phyloP scores from a whole-genome alignment of 1,140 invertebrate genomes.

The Saxidomus purpurata region DNA sequence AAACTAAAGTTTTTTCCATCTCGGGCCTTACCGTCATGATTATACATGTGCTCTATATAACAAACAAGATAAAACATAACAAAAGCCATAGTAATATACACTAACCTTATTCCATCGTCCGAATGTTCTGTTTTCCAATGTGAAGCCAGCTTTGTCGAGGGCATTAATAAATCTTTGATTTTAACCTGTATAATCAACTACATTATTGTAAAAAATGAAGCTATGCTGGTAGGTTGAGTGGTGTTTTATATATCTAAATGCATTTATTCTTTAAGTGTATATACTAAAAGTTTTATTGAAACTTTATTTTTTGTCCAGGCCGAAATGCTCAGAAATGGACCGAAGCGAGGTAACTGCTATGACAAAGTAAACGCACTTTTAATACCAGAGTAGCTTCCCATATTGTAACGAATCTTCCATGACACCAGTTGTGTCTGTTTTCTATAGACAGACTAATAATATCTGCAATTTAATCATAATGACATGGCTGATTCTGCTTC shows the following conservation, averaged over 20 bases:
- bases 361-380: background rate
- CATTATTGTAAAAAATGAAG: too few species aligned
- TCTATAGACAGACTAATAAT: background rate
- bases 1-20: too few species aligned
- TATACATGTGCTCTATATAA: too few species aligned
- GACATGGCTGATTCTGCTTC: too few species aligned
- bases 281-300: too few species aligned
- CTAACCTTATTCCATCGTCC: background rate
- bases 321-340: background rate
- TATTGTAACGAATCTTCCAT: background rate
- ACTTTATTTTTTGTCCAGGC: too few species aligned
- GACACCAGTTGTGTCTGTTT: background rate
- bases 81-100: background rate
- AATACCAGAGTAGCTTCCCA: background rate
- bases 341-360: background rate
- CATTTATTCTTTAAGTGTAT: too few species aligned
- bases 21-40: too few species aligned
- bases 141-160: background rate
- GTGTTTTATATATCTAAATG: too few species aligned
- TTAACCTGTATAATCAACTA: background rate
- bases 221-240: too few species aligned
- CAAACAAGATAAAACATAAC: too few species aligned
- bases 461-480: too few species aligned
- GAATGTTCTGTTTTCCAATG: background rate
- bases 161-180: constrained; percentile 22